Percentiles rank a stretch among this genome's conserved stretches.
These are phyloP conservation scores for Heterodera carotae DNA, from an alignment of 1,140 invertebrate genomes.

Conservation along the genomic window DNA sequence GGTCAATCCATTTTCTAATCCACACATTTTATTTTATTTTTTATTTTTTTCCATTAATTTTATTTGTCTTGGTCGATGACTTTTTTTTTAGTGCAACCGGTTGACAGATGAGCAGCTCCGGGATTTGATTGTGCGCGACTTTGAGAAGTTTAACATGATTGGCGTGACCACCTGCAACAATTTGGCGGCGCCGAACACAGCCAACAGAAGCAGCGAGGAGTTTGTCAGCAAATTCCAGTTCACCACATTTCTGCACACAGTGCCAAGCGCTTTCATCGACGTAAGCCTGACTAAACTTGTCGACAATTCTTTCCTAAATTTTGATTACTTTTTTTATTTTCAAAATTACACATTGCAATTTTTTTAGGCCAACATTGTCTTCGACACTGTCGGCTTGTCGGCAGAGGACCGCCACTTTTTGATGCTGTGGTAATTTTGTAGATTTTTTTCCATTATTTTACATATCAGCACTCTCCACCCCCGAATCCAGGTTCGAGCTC, in stretches of 20 bases:
- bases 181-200: too few relatives aligned
- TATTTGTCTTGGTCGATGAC: too few relatives aligned
- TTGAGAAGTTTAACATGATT: slow-evolving; percentile 33
- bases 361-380: slow-evolving; percentile 37
- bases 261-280: slow-evolving; percentile 45
- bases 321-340: slow-evolving; percentile 3
- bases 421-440: slow-evolving; percentile 44
- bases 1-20: slow-evolving; percentile 68
- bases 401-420: slow-evolving; percentile 42
- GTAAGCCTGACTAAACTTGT: too few relatives aligned
- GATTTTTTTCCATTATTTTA: background rate
- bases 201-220: background rate
- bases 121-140: slow-evolving; percentile 38
- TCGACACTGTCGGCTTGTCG: slow-evolving; percentile 37
- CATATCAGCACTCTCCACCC: background rate
- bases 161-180: slow-evolving; percentile 24
- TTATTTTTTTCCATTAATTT: too few relatives aligned
- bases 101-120: slow-evolving; percentile 25
- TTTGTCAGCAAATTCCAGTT: slow-evolving; percentile 37
- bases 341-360: too few relatives aligned
- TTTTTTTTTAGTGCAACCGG: background rate
- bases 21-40: too few relatives aligned
- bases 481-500: slow-evolving; percentile 24
- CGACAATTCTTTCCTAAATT: background rate
- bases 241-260: slow-evolving; percentile 33